Conservation (phyloP, 2,113 vertebrate species). For the Trematomus loennbergii region DNA sequence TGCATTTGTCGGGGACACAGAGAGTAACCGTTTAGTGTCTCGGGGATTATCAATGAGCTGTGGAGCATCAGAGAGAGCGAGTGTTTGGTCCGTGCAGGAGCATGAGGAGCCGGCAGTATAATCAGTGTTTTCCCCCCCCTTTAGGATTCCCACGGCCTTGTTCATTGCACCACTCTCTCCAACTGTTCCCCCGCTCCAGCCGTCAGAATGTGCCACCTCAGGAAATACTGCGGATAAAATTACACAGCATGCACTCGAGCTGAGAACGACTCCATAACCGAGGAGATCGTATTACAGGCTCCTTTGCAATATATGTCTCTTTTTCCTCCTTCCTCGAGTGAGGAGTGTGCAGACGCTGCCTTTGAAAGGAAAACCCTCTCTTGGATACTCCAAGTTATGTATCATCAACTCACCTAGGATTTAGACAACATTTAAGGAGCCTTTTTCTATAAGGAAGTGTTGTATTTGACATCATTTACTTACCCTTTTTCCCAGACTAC, state of each 20-base stretch:
- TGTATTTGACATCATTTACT: conserved; percentile 3
- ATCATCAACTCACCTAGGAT: conserved; percentile 18
- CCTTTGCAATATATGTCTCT: conserved; percentile 50
- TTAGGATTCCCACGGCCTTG: conserved; percentile 26
- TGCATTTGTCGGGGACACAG: conserved; percentile 39
- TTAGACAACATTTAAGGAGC: background rate
- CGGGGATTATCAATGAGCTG: conserved; percentile 49
- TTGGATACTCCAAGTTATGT: conserved; percentile 19
- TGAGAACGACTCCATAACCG: conserved; percentile 55
- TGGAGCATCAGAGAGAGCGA: conserved; percentile 37
- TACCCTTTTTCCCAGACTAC: too few species aligned
- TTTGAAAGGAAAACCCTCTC: conserved; percentile 14
- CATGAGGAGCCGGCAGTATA: background rate
- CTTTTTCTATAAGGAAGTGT: background rate
- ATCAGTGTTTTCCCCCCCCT: conserved; percentile 8
- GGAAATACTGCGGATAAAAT: conserved; percentile 72
- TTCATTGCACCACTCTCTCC: conserved; percentile 33
- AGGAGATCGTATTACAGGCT: conserved; percentile 66
- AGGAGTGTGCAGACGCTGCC: conserved; percentile 26
- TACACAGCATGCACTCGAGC: conserved; percentile 56
- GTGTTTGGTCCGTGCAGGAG: conserved; percentile 36
- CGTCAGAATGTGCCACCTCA: conserved; percentile 75
- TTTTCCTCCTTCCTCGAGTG: background rate
- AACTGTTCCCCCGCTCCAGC: conserved; percentile 53
- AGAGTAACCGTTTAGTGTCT: conserved; percentile 33